Percentiles rank a stretch among this genome's conserved stretches.
Evolutionary conservation across 2,113 vertebrate genomes (phyloP).

Genomic region (Salvelinus alpinus): DNA sequence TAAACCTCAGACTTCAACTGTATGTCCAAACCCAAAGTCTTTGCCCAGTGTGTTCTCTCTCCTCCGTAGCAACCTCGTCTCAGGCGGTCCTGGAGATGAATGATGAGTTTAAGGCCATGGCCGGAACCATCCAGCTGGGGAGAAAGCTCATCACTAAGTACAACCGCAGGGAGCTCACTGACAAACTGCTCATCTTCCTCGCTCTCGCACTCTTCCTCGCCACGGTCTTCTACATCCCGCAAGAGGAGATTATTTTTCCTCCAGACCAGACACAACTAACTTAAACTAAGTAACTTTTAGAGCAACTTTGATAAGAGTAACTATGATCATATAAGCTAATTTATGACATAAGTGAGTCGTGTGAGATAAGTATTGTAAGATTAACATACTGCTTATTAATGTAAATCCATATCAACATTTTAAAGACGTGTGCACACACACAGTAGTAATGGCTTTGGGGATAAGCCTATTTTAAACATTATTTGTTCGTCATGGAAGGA

Average conservation of each 20-base stretch:
- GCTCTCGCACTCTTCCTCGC: constrained; percentile 92
- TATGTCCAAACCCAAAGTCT: not conserved
- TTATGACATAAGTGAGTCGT: not conserved
- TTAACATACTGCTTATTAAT: not conserved
- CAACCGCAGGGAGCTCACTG: constrained; percentile 92
- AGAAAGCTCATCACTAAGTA: constrained; percentile 97
- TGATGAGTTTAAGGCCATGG: constrained; percentile 96
- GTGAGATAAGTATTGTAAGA: not conserved
- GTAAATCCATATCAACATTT: not conserved
- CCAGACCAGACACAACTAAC: constrained; percentile 48
- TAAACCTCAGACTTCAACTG: too few species aligned
- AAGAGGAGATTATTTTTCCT: constrained; percentile 96
- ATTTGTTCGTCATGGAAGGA: not conserved
- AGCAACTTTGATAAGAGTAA: not conserved
- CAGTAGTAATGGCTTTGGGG: not conserved
- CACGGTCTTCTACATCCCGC: constrained; percentile 91
- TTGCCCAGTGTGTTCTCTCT: not conserved
- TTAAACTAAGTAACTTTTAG: too few species aligned
- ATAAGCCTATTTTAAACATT: not conserved
- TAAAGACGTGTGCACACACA: not conserved
- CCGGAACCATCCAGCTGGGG: constrained; percentile 93
- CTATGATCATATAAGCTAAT: not conserved
- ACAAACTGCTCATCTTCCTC: constrained; percentile 96
- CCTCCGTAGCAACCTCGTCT: constrained; percentile 85
- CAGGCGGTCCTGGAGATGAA: constrained; percentile 91